These are phyloP conservation scores for Calephelis perditalis DNA, from an alignment of 2,888 invertebrate species.

Conservation along the genomic window DNA sequence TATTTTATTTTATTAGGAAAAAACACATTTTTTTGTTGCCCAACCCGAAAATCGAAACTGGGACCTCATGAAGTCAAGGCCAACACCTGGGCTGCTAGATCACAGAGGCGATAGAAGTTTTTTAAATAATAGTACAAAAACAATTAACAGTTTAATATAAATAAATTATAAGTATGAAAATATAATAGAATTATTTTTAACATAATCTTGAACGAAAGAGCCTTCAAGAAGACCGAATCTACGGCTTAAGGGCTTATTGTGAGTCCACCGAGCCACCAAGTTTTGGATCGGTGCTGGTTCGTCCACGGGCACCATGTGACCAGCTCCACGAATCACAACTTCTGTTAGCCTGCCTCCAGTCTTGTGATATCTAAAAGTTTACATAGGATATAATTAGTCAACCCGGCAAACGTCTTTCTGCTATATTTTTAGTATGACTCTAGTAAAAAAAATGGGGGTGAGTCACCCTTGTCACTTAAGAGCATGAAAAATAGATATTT, in stretches of 20 bases:
- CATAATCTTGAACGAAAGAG: slow-evolving; percentile 25
- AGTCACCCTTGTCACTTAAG: too few relatives aligned
- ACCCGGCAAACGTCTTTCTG: too few relatives aligned
- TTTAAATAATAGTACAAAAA: too few relatives aligned
- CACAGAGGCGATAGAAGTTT: too few relatives aligned
- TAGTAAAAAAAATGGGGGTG: too few relatives aligned
- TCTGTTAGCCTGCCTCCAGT: slow-evolving; percentile 74
- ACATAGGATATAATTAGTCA: slow-evolving; percentile 6
- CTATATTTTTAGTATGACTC: too few relatives aligned
- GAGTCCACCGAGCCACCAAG: slow-evolving; percentile 77
- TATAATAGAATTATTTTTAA: slow-evolving; percentile 38
- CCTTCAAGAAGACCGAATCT: slow-evolving; percentile 33
- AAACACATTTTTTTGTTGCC: too few relatives aligned
- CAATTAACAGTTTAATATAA: slow-evolving; percentile 25
- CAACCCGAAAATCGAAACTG: too few relatives aligned
- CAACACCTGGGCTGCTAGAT: too few relatives aligned
- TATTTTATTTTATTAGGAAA: too few relatives aligned
- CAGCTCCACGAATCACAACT: slow-evolving; percentile 78
- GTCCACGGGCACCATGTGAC: slow-evolving; percentile 81
- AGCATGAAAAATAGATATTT: too few relatives aligned
- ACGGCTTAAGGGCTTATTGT: slow-evolving; percentile 34
- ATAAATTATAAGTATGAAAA: slow-evolving; percentile 37
- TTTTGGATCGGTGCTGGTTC: slow-evolving; percentile 72
- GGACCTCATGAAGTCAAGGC: too few relatives aligned
- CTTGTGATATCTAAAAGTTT: slow-evolving; percentile 67